Evolutionary conservation across 2,888 invertebrate genomes (phyloP), one percentile per base, ranked within the genome.

Genomic region (Mimas tiliae): DNA sequence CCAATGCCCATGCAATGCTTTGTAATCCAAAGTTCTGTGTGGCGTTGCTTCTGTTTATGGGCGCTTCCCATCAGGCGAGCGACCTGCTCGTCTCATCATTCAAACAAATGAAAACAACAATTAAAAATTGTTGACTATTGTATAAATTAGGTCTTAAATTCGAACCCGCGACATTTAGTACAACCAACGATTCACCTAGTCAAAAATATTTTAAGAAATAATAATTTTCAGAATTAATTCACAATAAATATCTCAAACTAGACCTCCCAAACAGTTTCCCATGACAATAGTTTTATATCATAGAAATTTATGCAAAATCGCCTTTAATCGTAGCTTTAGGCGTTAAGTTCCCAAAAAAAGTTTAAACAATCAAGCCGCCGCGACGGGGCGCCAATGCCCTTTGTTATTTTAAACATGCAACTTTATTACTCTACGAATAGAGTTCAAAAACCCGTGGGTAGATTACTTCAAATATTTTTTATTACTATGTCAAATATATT

Each of bases 191-290:
- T 4, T 27, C 27, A 4, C 27, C 27, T 4, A 27, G 27, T 27
- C 27, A 27, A 27, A 27, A 27, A 27, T 27, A 27, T 27, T 27
- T 27, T 3, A 27, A 27, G 27, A 27, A 27, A 27, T 4, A 27
- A 27, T 27, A 27, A 27, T 27, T 27, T 27, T 27, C 66, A 64
- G 62, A 58, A 55, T 64, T 64, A 58, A 64, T 65, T 67, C 50
- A 65, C 50, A 71, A 73, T 67, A 74, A 74, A 73, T 42, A 42
- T 19, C 19, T 16, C 21, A 72, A 74, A 75, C 66, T 33, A 69
- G 84, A 85, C 88, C 88, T 70, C 89, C 85, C 87, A 85, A 70
- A 74, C 63, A 72, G 87, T 68, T 87, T 83, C 84, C 82, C 84
- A 86, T 82, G 83, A 27, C 27, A 3, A 27, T 27, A 27, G n/a